Evolutionary conservation across 2,888 invertebrate genomes (phyloP).

Genomic region (Lasioglossum figueresi): DNA sequence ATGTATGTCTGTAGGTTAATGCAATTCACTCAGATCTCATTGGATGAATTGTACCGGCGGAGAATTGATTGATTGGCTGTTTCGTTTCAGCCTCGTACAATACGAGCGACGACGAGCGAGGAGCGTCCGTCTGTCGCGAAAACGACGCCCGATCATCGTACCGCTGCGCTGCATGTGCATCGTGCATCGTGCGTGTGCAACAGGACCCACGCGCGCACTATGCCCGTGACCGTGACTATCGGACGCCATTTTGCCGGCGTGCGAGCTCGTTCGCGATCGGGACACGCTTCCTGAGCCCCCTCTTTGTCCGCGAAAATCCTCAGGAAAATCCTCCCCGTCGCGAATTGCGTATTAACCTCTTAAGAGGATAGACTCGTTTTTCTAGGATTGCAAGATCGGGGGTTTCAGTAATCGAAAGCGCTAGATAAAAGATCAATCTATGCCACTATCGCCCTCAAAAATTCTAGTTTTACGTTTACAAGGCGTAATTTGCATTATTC

Average conservation of each 20-base stretch:
- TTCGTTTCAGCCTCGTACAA: constrained; percentile 72
- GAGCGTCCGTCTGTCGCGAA: constrained; percentile 63
- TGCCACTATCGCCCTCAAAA: too few relatives aligned
- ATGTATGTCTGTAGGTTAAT: constrained; percentile 84
- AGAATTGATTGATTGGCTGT: constrained; percentile 83
- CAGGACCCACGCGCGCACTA: constrained; percentile 31
- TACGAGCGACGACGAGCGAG: constrained; percentile 46
- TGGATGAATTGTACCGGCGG: constrained; percentile 80
- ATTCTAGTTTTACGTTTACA: too few relatives aligned
- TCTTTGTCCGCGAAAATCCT: not conserved
- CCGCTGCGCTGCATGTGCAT: not conserved
- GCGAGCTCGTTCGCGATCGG: constrained; percentile 10
- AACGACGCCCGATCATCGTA: constrained; percentile 49
- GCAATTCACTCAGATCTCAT: constrained; percentile 83
- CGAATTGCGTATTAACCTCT: not conserved
- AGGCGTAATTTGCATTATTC: too few relatives aligned
- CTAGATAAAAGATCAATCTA: too few relatives aligned
- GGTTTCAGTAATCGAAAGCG: too few relatives aligned
- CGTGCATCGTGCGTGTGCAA: not conserved
- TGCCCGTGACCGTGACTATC: constrained; percentile 67
- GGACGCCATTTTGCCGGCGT: constrained; percentile 15
- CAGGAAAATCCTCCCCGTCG: not conserved
- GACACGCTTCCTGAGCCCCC: constrained; percentile 8
- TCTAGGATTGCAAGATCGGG: too few relatives aligned
- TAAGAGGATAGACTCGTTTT: too few relatives aligned